Evolutionary conservation across 2,113 vertebrate genomes (phyloP).

Genomic region (Ornithorhynchus anatinus): DNA sequence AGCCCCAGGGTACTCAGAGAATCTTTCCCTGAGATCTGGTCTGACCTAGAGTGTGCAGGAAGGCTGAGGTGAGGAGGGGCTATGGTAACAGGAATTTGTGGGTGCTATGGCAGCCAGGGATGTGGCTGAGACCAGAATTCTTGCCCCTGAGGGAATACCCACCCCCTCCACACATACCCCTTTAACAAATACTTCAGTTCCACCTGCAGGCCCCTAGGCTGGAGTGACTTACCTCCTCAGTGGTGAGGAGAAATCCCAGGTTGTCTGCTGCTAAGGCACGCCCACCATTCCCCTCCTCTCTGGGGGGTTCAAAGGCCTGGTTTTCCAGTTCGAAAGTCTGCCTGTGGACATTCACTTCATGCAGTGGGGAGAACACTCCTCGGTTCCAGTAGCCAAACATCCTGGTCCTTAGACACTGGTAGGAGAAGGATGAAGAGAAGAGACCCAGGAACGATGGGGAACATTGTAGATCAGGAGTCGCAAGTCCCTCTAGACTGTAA

Average conservation of each 20-base stretch:
- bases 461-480: not conserved
- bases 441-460: not conserved
- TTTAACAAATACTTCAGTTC: too few relatives aligned
- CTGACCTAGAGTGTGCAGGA: too few relatives aligned
- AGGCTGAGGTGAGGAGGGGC: too few relatives aligned
- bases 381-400: not conserved
- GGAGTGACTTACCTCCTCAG: constrained; percentile 29
- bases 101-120: too few relatives aligned
- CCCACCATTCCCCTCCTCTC: constrained; percentile 26
- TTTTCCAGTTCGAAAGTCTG: constrained; percentile 56
- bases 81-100: too few relatives aligned
- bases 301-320: not conserved
- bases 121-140: too few relatives aligned
- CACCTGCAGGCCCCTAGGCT: accelerated
- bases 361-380: not conserved
- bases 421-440: not conserved
- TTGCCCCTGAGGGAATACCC: too few relatives aligned
- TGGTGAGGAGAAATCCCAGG: not conserved
- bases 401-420: constrained; percentile 28
- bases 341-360: not conserved
- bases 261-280: constrained; percentile 48
- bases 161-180: too few relatives aligned
- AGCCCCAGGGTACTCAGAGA: not conserved
- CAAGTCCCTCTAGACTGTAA: too few relatives aligned
- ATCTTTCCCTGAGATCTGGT: too few relatives aligned